phyloP scores from a whole-genome alignment of 2,888 invertebrate species.

The Trachelus stipa region DNA sequence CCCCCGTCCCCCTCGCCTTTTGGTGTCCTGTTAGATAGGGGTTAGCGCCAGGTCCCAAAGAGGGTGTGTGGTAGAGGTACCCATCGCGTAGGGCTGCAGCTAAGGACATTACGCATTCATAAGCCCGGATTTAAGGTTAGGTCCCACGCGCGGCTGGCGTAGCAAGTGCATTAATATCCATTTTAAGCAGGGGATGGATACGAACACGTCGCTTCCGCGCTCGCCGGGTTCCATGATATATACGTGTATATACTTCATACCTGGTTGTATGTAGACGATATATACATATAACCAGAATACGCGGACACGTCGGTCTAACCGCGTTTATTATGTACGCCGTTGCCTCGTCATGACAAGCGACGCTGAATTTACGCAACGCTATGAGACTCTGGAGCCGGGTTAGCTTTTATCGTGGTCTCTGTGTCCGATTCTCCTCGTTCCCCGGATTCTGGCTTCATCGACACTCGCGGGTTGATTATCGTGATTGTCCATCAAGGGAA shows the following conservation, averaged over 20 bases:
- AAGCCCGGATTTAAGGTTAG: conserved; percentile 56
- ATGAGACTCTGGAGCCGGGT: background rate
- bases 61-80: background rate
- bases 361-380: background rate
- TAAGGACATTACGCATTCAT: conserved; percentile 52
- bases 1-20: background rate
- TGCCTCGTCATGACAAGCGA: background rate
- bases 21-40: background rate
- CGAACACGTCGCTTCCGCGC: background rate
- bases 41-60: background rate
- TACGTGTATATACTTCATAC: no score
- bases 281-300: background rate
- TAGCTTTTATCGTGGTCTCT: background rate
- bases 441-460: background rate
- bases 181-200: conserved; percentile 43
- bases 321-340: background rate
- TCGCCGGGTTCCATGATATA: background rate
- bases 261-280: no score
- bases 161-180: conserved; percentile 53
- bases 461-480: background rate
- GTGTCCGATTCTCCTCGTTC: background rate
- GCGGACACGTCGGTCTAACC: background rate
- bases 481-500: background rate
- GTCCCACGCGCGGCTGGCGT: conserved; percentile 38
- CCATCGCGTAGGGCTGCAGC: background rate